These are phyloP conservation scores for Equus przewalskii DNA, from an alignment of 2,113 vertebrate genomes.

Conservation along the genomic window DNA sequence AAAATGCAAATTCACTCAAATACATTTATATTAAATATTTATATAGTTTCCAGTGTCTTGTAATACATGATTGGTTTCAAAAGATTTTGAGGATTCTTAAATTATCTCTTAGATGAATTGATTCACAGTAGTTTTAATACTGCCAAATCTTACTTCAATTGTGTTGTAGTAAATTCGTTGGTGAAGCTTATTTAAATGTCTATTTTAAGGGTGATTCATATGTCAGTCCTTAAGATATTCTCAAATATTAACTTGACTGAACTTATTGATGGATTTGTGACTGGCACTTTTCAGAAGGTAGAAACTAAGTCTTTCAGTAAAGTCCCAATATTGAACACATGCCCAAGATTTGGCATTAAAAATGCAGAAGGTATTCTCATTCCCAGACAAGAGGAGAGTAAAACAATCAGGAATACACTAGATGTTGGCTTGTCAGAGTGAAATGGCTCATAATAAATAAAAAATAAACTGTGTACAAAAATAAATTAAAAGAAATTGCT, in stretches of 20 bases:
- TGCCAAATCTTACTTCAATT: not conserved
- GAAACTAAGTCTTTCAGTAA: not conserved
- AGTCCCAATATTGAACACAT: not conserved
- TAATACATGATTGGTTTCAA: not conserved
- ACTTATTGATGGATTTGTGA: not conserved
- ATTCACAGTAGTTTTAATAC: not conserved
- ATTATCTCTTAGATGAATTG: not conserved
- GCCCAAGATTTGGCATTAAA: not conserved
- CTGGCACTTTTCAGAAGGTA: not conserved
- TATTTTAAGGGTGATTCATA: not conserved
- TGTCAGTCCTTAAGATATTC: not conserved
- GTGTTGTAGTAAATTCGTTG: not conserved
- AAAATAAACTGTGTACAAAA: not conserved
- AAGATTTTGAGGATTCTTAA: not conserved
- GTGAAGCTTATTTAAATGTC: not conserved
- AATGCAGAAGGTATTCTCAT: not conserved
- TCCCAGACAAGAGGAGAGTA: not conserved
- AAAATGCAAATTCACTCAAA: not conserved
- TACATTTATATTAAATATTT: not conserved
- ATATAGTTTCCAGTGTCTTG: not conserved
- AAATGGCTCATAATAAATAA: conserved; percentile 32
- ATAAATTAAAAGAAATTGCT: not conserved
- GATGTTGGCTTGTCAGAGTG: not conserved
- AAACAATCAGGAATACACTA: not conserved
- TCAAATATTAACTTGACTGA: conserved; percentile 3